Conservation (phyloP, 1,140 invertebrate species). For the Battus philenor region DNA sequence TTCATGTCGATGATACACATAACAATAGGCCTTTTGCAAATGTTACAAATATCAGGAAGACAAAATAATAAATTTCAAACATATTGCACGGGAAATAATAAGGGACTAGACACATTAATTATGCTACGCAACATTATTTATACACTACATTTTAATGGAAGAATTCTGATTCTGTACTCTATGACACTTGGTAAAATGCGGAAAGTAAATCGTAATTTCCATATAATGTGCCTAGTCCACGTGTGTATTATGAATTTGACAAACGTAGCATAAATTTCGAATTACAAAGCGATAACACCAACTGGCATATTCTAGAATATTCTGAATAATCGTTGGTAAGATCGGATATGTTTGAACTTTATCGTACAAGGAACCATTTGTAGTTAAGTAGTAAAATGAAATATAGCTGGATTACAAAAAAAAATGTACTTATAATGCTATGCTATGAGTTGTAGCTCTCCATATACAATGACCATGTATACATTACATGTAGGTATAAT, state of each 20-base stretch:
- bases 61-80: slow-evolving; percentile 46
- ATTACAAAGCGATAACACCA: background rate
- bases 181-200: slow-evolving; percentile 8
- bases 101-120: slow-evolving; percentile 11
- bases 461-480: slow-evolving; percentile 38
- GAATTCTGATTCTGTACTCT: slow-evolving; percentile 14
- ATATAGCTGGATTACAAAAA: slow-evolving; percentile 23
- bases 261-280: slow-evolving; percentile 4
- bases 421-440: slow-evolving; percentile 37
- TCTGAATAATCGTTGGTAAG: slow-evolving; percentile 8
- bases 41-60: slow-evolving; percentile 51
- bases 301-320: slow-evolving; percentile 1
- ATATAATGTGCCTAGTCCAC: slow-evolving; percentile 10
- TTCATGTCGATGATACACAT: slow-evolving; percentile 38
- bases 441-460: slow-evolving; percentile 27
- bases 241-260: background rate
- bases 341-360: slow-evolving; percentile 31
- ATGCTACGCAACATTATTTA: slow-evolving; percentile 5
- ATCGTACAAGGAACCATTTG: slow-evolving; percentile 29
- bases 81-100: slow-evolving; percentile 42
- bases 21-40: slow-evolving; percentile 53
- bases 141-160: slow-evolving; percentile 14
- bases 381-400: slow-evolving; percentile 28
- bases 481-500: slow-evolving; percentile 22
- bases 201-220: background rate